Base-by-base conservation (phyloP, 1,140 invertebrate species). In the Drosophila lacertosa region DNA sequence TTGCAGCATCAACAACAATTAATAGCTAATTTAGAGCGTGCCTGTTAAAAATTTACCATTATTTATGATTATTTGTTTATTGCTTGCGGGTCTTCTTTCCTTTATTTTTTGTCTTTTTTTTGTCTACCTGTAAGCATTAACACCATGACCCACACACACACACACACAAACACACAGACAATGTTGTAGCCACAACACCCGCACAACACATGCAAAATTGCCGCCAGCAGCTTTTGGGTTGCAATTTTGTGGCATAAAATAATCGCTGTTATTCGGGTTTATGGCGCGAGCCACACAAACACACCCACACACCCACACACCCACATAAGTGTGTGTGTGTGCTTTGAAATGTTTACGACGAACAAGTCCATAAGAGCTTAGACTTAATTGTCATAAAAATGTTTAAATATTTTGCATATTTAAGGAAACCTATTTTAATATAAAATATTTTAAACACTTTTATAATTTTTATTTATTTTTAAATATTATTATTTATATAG, bases 51-150 rank as follows among this genome's bases (percentile, higher is more conserved):
- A 84, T 64, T 39, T 51, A 71, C 84, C 81, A 86, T 84, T 86
- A 86, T 86, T 84, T 86, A 84, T 86, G 81, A 81, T 86, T 84
- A 81, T 84, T 84, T 86, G 81, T 84, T 86, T 84, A 86, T 84
- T 74, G 81, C 81, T 76, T 74, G 76, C 66, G 66, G 75, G 69
- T 69, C 72, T n/a, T n/a, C n/a, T n/a, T n/a, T n/a, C n/a, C n/a
- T n/a, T n/a, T n/a, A n/a, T n/a, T n/a, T n/a, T n/a, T n/a, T n/a
- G n/a, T n/a, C 62, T 39, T 65, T 37, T 44, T 55, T 45, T 59
- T 54, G 32, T 74, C 47, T 64, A 83, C 76, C 80, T 83, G 80
- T 76, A 44, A 63, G 58, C 79, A 80, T 80, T 80, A 80, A 64
- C 67, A 68, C 47, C 22, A 62, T 42, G 39, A 29, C 32, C 24